phyloP scores from a whole-genome alignment of 23 tunicate genomes.

The Halocynthia aurantium region DNA sequence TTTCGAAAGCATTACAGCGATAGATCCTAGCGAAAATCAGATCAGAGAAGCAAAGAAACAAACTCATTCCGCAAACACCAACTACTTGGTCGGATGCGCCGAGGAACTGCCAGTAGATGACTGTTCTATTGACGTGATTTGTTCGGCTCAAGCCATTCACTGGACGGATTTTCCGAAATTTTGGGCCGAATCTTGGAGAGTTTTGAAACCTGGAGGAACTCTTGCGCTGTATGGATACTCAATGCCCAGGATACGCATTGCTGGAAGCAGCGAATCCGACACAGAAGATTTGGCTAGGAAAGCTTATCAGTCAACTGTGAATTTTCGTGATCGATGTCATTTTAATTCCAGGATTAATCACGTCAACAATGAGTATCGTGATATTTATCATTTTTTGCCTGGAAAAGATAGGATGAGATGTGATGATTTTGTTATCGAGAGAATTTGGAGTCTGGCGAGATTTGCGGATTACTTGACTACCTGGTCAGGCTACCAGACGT shows the following conservation, averaged over 20 bases:
- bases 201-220: constrained; percentile 63
- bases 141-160: constrained; percentile 73
- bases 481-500: constrained; percentile 43
- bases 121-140: constrained; percentile 47
- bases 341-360: constrained; percentile 20
- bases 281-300: not conserved
- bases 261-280: not conserved
- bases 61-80: constrained; percentile 20
- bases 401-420: constrained; percentile 6
- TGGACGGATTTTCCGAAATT: constrained; percentile 63
- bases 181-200: constrained; percentile 54
- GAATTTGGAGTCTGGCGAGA: constrained; percentile 11
- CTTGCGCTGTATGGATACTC: constrained; percentile 66
- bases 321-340: not conserved
- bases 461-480: constrained; percentile 19
- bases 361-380: constrained; percentile 21
- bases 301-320: not conserved
- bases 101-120: constrained; percentile 30
- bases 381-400: constrained; percentile 22
- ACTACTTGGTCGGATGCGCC: constrained; percentile 41
- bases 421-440: constrained; percentile 2
- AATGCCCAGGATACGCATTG: constrained; percentile 19
- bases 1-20: constrained; percentile 36
- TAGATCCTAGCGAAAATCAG: constrained; percentile 71
- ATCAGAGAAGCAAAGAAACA: constrained; percentile 40